Evolutionary conservation across 2,888 invertebrate genomes (phyloP).

Genomic region (Microctonus hyperodae): DNA sequence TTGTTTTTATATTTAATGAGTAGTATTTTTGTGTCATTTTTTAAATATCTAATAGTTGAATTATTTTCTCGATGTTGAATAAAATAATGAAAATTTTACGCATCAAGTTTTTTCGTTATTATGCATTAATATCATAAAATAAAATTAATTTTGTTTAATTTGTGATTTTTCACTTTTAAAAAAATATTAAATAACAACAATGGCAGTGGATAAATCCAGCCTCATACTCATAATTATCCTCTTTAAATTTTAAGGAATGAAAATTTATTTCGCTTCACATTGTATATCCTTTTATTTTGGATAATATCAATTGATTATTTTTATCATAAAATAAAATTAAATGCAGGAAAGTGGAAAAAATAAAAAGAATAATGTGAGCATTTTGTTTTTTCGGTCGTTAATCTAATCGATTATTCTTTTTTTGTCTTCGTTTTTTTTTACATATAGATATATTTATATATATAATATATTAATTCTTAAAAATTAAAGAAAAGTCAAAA

Average conservation of each 20-base stretch:
- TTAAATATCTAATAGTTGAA: neutral
- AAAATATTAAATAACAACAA: slow-evolving; percentile 47
- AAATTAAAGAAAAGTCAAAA: neutral
- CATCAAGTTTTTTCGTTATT: too few species aligned
- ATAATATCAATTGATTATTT: slow-evolving; percentile 12
- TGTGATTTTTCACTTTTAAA: slow-evolving; percentile 36
- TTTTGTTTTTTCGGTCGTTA: neutral
- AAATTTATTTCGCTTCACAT: neutral
- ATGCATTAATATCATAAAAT: slow-evolving; percentile 45
- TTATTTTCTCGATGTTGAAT: neutral
- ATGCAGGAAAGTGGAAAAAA: neutral
- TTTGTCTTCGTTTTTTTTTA: neutral
- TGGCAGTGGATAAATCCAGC: slow-evolving; percentile 57
- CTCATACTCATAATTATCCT: slow-evolving; percentile 22
- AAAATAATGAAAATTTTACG: too few species aligned
- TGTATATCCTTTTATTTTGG: neutral
- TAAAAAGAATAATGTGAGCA: neutral
- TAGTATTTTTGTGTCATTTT: neutral
- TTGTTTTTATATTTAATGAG: slow-evolving; percentile 8
- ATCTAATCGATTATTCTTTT: neutral
- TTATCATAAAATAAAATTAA: neutral
- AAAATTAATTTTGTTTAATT: slow-evolving; percentile 32
- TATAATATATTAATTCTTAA: neutral
- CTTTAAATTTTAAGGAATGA: slow-evolving; percentile 1
- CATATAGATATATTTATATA: neutral